Base-by-base conservation (phyloP, 2,888 invertebrate genomes). In the Pseudoips prasinana region DNA sequence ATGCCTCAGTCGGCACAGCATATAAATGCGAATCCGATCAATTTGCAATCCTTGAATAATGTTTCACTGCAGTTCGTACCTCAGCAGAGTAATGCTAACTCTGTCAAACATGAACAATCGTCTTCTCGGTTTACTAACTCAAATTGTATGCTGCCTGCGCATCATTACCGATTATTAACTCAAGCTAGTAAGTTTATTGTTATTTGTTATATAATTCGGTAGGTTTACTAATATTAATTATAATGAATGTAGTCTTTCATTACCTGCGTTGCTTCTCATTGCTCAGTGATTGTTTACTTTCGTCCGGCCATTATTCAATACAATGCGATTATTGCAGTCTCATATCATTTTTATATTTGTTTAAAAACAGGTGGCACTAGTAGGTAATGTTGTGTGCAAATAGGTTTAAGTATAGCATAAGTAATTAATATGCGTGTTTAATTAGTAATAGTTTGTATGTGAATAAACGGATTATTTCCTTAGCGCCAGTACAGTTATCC, bases 401-500 rank as follows among this genome's bases (percentile, higher is more conserved):
- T 3, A 14, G 5, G 3, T 5, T 14, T 3, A 14, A 14, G n/a
- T n/a, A 7, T 25, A 14, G 25, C 8, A 9, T n/a, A n/a, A n/a
- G n/a, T n/a, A n/a, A n/a, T n/a, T n/a, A n/a, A n/a, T n/a, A n/a
- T n/a, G n/a, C n/a, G n/a, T n/a, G n/a, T n/a, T n/a, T n/a, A n/a
- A n/a, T n/a, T n/a, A n/a, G n/a, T n/a, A n/a, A n/a, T n/a, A n/a
- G n/a, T n/a, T 14, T 14, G 14, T 14, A 14, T 2, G 14, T 5
- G 14, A n/a, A 14, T 14, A 14, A 14, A 14, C 5, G 3, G 14
- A 14, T 46, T 44, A 60, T 72, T 81, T 82, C 76, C 83, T 87
- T 80, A 87, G 72, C 76, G 41, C 44, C 19, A 43, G 4, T 43
- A 46, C 86, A 88, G 87, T 72, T 87, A 88, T 79, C 86, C 86